Evolutionary conservation across 2,113 vertebrate species (phyloP).

Genomic region (Galeopterus variegatus): DNA sequence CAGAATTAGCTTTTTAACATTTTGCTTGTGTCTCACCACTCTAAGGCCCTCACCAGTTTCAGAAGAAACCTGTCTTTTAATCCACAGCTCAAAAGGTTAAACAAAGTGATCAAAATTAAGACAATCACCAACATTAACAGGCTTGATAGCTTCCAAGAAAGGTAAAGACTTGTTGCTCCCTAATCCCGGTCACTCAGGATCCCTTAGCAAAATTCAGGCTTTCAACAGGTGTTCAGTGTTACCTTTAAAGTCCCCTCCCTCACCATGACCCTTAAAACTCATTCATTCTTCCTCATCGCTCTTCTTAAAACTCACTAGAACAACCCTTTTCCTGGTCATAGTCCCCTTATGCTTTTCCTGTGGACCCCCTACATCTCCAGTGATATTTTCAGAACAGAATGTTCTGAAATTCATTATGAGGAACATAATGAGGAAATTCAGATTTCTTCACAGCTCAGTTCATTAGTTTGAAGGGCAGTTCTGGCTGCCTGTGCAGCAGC

Average conservation of each 20-base stretch:
- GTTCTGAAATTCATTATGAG: not conserved
- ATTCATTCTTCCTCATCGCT: not conserved
- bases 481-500: not conserved
- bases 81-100: not conserved
- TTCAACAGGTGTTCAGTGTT: not conserved
- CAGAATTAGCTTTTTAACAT: conserved; percentile 7
- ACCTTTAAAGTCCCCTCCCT: not conserved
- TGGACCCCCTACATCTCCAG: not conserved
- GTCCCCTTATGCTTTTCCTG: conserved; percentile 10
- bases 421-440: not conserved
- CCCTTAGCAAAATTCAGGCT: not conserved
- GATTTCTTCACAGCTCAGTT: conserved; percentile 18
- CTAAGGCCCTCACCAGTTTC: conserved; percentile 2
- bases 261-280: not conserved
- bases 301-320: not conserved
- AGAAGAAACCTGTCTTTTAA: not conserved
- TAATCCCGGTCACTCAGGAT: not conserved
- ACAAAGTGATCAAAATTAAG: not conserved
- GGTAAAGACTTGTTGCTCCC: not conserved
- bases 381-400: conserved; percentile 1
- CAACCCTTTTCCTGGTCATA: not conserved
- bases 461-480: not conserved
- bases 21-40: not conserved
- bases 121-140: not conserved
- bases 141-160: not conserved